These are phyloP conservation scores for Drosophila seguyi DNA, from an alignment of 1,140 invertebrate species.

Conservation along the genomic window DNA sequence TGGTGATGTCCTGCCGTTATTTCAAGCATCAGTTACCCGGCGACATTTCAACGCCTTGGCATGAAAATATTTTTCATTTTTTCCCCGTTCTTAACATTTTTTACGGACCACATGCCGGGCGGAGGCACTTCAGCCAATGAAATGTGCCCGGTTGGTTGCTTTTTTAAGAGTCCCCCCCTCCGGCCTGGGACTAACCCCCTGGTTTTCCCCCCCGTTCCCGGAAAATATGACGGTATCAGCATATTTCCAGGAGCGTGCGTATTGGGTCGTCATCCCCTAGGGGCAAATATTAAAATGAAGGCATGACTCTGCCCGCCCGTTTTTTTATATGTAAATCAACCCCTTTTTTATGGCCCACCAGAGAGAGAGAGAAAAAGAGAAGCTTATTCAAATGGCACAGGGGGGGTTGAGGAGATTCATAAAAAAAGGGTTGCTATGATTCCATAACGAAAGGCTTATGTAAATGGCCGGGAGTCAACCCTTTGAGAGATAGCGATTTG, in stretches of 20 bases:
- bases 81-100: conserved; percentile 21
- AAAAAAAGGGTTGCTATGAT: conserved; percentile 80
- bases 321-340: conserved; percentile 83
- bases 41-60: conserved; percentile 69
- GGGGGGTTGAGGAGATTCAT: conserved; percentile 20
- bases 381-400: conserved; percentile 75
- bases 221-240: conserved; percentile 55
- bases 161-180: conserved; percentile 57
- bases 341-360: conserved; percentile 58
- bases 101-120: conserved; percentile 51
- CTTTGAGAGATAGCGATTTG: conserved; percentile 46
- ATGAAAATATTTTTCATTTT: conserved; percentile 65
- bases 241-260: conserved; percentile 66
- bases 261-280: conserved; percentile 45
- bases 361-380: conserved; percentile 19
- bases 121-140: conserved; percentile 63
- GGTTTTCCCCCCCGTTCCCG: background rate
- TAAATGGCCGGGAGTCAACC: conserved; percentile 66
- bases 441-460: conserved; percentile 65
- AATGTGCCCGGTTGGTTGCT: conserved; percentile 57
- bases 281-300: conserved; percentile 79
- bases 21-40: conserved; percentile 53
- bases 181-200: background rate
- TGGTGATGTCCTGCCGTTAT: conserved; percentile 48
- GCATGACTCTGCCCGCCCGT: conserved; percentile 8